These are phyloP conservation scores for Aurelia sp. DNA, from an alignment of 30 jellyfish, hydroid and myxozoan genomes.

Conservation along the genomic window DNA sequence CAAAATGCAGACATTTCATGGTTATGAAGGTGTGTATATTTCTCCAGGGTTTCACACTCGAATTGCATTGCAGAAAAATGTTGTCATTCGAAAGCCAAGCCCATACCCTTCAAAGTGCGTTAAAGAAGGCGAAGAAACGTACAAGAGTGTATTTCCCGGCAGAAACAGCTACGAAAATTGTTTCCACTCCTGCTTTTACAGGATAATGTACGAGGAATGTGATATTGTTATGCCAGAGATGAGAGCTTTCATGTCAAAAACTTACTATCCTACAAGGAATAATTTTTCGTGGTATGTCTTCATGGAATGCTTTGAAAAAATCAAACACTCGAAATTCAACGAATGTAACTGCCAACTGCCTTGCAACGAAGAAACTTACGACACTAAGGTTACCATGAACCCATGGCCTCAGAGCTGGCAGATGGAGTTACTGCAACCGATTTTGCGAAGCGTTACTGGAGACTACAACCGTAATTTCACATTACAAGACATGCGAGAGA, in stretches of 20 bases:
- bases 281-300: background rate
- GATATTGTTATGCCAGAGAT: background rate
- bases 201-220: background rate
- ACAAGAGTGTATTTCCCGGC: conserved; percentile 15
- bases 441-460: conserved; percentile 11
- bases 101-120: conserved; percentile 38
- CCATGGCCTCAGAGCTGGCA: conserved; percentile 53
- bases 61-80: conserved; percentile 5
- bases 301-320: background rate
- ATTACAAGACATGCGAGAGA: conserved; percentile 7
- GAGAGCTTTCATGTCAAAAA: conserved; percentile 2
- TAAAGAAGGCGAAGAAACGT: background rate
- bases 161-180: conserved; percentile 6
- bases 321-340: background rate
- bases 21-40: background rate
- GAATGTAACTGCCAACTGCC: conserved; percentile 16
- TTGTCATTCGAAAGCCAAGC: conserved; percentile 6
- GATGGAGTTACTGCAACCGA: background rate
- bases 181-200: background rate
- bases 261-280: background rate
- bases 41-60: conserved; percentile 46
- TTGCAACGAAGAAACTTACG: conserved; percentile 27
- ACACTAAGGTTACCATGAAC: background rate
- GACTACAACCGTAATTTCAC: background rate
- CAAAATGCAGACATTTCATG: conserved; percentile 5